phyloP scores from a whole-genome alignment of 92 coral and sea anemone species.

The Zoanthus sociatus region DNA sequence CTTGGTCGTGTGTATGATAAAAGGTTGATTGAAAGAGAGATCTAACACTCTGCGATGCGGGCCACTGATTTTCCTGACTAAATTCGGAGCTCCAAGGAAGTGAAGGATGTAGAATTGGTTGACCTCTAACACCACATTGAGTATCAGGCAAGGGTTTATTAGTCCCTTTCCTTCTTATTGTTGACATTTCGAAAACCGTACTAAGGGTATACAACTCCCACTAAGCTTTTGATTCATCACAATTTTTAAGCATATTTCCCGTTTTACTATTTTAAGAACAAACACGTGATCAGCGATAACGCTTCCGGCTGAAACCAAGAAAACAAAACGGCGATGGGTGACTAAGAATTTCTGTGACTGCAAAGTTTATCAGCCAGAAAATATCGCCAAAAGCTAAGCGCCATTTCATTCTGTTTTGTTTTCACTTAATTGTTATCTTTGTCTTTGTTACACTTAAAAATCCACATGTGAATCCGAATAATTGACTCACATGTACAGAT shows the following conservation, averaged over 20 bases:
- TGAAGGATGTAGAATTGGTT: constrained; percentile 12
- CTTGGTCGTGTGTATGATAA: constrained; percentile 25
- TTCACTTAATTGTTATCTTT: neutral
- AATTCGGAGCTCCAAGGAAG: constrained; percentile 20
- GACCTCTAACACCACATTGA: neutral
- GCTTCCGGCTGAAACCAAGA: neutral
- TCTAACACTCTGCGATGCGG: constrained; percentile 8
- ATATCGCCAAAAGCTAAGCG: neutral
- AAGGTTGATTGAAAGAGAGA: constrained; percentile 23
- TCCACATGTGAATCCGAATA: neutral
- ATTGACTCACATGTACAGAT: neutral
- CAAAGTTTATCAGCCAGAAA: neutral
- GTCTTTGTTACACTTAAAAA: neutral
- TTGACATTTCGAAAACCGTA: too few relatives aligned
- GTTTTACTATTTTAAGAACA: neutral
- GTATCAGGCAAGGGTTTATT: too few relatives aligned
- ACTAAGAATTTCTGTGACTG: neutral
- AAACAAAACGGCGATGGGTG: neutral
- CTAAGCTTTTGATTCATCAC: neutral
- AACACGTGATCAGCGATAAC: too few relatives aligned
- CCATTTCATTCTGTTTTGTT: neutral
- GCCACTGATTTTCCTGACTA: constrained; percentile 29
- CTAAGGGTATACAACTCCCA: too few relatives aligned
- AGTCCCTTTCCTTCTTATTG: too few relatives aligned
- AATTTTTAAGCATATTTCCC: neutral